These are phyloP conservation scores for Mastigias papua DNA, from an alignment of 30 jellyfish, hydroid and myxozoan genomes.

Conservation along the genomic window DNA sequence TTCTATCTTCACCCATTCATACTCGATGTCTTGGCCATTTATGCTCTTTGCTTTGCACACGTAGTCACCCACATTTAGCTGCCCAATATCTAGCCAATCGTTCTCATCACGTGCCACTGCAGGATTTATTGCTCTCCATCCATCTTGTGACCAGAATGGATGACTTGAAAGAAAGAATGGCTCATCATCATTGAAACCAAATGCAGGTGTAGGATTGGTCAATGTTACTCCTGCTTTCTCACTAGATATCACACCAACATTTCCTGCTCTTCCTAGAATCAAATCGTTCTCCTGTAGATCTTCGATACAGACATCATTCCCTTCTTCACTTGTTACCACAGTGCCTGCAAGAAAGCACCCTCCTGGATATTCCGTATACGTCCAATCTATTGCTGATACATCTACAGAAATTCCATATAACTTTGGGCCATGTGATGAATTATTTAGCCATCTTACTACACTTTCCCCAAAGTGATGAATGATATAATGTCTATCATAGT, in stretches of 20 bases:
- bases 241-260: slow-evolving; percentile 33
- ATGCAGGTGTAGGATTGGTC: slow-evolving; percentile 6
- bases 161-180: slow-evolving; percentile 51
- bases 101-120: slow-evolving; percentile 23
- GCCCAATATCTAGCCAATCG: slow-evolving; percentile 65
- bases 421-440: slow-evolving; percentile 4
- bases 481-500: too few species aligned
- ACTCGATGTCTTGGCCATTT: slow-evolving; percentile 7
- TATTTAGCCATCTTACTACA: not conserved
- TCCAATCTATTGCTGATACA: not conserved
- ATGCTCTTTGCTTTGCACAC: slow-evolving; percentile 30
- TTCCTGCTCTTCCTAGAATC: slow-evolving; percentile 31
- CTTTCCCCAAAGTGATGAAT: too few species aligned
- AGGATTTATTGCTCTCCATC: slow-evolving; percentile 76
- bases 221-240: slow-evolving; percentile 22
- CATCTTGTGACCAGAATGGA: slow-evolving; percentile 78
- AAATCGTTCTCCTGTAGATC: slow-evolving; percentile 8
- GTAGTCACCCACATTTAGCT: slow-evolving; percentile 50
- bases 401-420: not conserved
- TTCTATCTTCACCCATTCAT: slow-evolving; percentile 39
- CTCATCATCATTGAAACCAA: slow-evolving; percentile 53
- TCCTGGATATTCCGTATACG: not conserved
- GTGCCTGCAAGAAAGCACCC: slow-evolving; percentile 49
- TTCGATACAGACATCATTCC: not conserved
- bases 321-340: not conserved